These are phyloP conservation scores for Balaenoptera acutorostrata DNA, from an alignment of 2,113 vertebrate species.

Conservation along the genomic window DNA sequence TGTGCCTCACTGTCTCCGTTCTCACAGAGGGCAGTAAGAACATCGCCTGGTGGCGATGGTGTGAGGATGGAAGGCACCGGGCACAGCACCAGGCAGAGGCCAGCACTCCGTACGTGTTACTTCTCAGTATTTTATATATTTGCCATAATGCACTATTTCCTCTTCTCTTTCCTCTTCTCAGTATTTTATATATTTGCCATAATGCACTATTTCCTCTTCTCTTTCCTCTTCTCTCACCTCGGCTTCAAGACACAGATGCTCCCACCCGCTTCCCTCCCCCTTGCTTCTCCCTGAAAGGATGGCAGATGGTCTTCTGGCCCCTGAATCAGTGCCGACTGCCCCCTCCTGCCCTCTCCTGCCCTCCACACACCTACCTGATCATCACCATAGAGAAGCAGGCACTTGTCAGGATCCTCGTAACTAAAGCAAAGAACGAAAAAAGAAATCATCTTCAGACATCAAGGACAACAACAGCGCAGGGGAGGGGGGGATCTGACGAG, in stretches of 20 bases:
- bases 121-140: neutral
- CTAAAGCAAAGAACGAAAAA: slow-evolving; percentile 69
- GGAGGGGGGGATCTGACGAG: neutral
- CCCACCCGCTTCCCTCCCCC: neutral
- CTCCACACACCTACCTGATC: slow-evolving; percentile 76
- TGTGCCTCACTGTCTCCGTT: neutral
- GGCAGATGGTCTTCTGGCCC: neutral
- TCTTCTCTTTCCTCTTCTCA: neutral
- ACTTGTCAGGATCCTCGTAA: slow-evolving; percentile 79
- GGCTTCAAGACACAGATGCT: neutral
- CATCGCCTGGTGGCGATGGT: neutral
- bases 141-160: neutral
- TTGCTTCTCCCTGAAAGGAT: neutral
- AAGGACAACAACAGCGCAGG: neutral
- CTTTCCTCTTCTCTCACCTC: neutral
- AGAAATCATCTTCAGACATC: neutral
- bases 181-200: neutral
- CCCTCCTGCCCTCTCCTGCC: neutral
- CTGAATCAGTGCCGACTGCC: neutral
- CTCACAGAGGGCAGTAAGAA: neutral
- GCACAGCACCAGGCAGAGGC: neutral
- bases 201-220: neutral
- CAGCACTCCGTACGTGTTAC: fast-evolving
- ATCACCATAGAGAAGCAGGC: slow-evolving; percentile 84
- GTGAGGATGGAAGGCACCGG: fast-evolving